Base-by-base conservation (phyloP, 2,797 vertebrate species). In the Acomys russatus region DNA sequence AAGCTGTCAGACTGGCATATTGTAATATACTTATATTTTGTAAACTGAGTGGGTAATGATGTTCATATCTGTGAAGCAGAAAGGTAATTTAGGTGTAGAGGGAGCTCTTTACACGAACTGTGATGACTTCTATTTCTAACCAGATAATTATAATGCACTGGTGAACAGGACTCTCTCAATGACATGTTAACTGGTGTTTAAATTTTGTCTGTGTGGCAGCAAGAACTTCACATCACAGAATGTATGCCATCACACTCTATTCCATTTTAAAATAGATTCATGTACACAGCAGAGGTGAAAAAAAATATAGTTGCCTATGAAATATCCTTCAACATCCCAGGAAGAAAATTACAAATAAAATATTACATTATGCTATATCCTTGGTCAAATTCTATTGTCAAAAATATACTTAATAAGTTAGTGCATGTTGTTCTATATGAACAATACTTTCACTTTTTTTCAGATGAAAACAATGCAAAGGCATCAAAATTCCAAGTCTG, bases 361-460 rank as follows among this genome's bases (percentile, higher is more conserved):
- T 23, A 85, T 78, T 96, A 49, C 28, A 86, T 91, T 94, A 12
- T 35, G 71, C 33, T 38, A 3, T 15, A 73, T 88, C 8, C 9
- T n/a, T 88, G 30, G 8, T 59, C 77, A 88, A 91, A 66, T 84
- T 96, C 15, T 80, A 11, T 33, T 78, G 49, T 73, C 22, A 83
- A 35, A 7, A 83, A 74, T 66, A 30, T 25, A 49, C 35, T 86
- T 2, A 30, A 64, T 61, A 86, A 66, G 14, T 7, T 28, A 80
- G 15, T 17, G 0, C 3, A 68, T 88, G 9, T 6, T 88, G 64
- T 33, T 85, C 54, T 63, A 3, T 5, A 54, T 49, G 1, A 0
- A 35, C 0, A 66, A 56, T 44, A 59, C 0, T 15, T 70, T 86
- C 9, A 66, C 9, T 73, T 4, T 4, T 92, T 86, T 79, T 74